These are phyloP conservation scores for Spheniscus humboldti DNA, from an alignment of 2,797 vertebrate genomes.

Conservation along the genomic window DNA sequence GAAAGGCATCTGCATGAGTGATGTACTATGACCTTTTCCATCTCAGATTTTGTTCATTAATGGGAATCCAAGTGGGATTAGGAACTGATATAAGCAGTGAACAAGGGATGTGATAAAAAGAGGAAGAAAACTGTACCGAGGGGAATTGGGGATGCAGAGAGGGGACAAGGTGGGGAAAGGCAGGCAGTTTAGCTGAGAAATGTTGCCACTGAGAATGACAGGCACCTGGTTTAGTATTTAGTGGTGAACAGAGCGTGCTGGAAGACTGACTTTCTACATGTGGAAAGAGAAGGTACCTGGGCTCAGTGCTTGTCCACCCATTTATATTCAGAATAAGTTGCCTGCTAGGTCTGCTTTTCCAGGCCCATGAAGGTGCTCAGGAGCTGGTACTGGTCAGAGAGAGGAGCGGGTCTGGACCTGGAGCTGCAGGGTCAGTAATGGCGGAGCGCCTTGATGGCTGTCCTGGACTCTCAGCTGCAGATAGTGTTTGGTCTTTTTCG, in stretches of 20 bases:
- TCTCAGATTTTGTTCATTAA: neutral
- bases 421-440: neutral
- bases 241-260: neutral
- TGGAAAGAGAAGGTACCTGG: neutral
- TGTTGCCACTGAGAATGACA: neutral
- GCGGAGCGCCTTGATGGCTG: neutral
- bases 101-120: neutral
- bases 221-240: neutral
- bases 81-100: neutral
- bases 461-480: neutral
- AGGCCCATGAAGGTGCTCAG: neutral
- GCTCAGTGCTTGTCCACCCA: neutral
- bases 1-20: neutral
- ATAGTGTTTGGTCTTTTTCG: neutral
- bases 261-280: neutral
- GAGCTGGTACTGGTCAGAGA: neutral
- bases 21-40: neutral
- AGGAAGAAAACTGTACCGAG: neutral
- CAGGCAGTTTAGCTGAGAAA: neutral
- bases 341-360: neutral
- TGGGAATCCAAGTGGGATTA: neutral
- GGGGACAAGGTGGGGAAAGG: neutral
- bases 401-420: fast-evolving
- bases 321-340: neutral
- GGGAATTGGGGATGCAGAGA: neutral